Conservation (phyloP, 2,113 vertebrate species). For the Ploceus nigricollis region DNA sequence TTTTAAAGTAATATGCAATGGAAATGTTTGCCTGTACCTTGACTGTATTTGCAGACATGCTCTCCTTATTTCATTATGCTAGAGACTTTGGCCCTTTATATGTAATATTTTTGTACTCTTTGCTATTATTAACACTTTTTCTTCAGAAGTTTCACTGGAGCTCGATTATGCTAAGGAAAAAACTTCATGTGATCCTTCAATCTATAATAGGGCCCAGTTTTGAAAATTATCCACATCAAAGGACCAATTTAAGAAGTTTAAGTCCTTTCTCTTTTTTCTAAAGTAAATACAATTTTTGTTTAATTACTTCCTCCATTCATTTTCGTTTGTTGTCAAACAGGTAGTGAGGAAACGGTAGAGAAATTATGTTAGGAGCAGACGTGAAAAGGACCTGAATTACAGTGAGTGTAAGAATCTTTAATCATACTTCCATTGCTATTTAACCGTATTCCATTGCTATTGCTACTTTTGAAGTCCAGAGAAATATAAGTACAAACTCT, state of each 20-base stretch:
- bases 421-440: neutral
- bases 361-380: neutral
- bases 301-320: conserved; percentile 19
- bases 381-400: neutral
- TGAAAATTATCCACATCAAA: conserved; percentile 35
- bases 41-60: conserved; percentile 53
- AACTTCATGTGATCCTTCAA: conserved; percentile 27
- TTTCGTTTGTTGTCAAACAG: conserved; percentile 24
- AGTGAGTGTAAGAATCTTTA: neutral
- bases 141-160: conserved; percentile 8
- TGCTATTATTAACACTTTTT: conserved; percentile 47
- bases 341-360: neutral
- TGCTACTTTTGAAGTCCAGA: neutral
- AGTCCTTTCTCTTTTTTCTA: neutral
- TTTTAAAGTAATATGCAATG: conserved; percentile 64
- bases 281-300: conserved; percentile 33
- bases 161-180: conserved; percentile 14
- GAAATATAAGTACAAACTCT: neutral
- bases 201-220: neutral
- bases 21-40: conserved; percentile 55
- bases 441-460: neutral
- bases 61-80: conserved; percentile 59
- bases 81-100: conserved; percentile 35
- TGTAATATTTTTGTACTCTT: conserved; percentile 52
- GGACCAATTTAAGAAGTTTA: conserved; percentile 27